phyloP scores from a whole-genome alignment of 37 sponge, comb jelly and placozoan genomes.

The Amphimedon queenslandica region DNA sequence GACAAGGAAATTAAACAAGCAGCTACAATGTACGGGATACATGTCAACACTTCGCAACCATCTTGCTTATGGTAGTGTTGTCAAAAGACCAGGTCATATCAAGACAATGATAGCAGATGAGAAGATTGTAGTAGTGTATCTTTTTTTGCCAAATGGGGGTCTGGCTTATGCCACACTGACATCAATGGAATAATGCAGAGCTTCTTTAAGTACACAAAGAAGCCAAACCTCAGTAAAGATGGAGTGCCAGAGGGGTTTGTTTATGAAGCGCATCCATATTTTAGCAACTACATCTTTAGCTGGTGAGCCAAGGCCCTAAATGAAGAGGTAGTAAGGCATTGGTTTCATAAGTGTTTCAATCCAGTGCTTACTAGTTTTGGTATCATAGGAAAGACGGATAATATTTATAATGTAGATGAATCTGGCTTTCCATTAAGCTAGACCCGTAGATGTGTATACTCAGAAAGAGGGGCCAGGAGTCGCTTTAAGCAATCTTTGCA shows the following conservation, averaged over 20 bases:
- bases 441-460: constrained; percentile 1
- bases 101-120: constrained; percentile 10
- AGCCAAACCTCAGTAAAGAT: constrained; percentile 11
- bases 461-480: constrained; percentile 19
- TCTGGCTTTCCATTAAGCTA: constrained; percentile 15
- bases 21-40: too few species aligned
- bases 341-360: background rate
- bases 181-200: constrained; percentile 7
- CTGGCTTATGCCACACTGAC: constrained; percentile 2
- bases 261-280: constrained; percentile 14
- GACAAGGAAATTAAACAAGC: too few species aligned
- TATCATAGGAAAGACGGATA: background rate
- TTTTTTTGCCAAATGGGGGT: constrained; percentile 19
- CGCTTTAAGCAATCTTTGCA: constrained; percentile 14
- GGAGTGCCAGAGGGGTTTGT: constrained; percentile 23
- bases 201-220: constrained; percentile 12
- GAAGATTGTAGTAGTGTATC: constrained; percentile 25
- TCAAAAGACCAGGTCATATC: too few species aligned
- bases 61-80: too few species aligned
- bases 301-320: constrained; percentile 4
- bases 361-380: background rate
- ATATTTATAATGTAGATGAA: constrained; percentile 38
- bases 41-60: too few species aligned
- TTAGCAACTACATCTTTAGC: constrained; percentile 11
- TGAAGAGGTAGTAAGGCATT: background rate